These are phyloP conservation scores for Xiphophorus couchianus DNA, from an alignment of 2,113 vertebrate genomes.

Conservation along the genomic window DNA sequence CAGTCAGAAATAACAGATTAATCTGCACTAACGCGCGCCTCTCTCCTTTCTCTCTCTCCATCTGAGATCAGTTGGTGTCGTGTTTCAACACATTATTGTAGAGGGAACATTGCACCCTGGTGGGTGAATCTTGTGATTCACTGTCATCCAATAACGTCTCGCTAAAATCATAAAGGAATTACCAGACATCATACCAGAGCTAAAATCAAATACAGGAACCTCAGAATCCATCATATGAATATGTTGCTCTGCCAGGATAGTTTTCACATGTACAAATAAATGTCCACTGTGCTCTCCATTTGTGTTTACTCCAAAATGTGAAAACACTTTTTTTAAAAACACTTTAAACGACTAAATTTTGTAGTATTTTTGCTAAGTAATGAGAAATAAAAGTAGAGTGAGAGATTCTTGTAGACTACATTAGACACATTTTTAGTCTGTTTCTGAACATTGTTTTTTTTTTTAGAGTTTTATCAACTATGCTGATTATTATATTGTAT, in stretches of 20 bases:
- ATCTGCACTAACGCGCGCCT: neutral
- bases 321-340: neutral
- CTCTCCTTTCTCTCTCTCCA: neutral
- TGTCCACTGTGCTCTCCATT: too few species aligned
- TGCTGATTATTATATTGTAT: neutral
- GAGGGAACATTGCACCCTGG: constrained; percentile 29
- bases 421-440: neutral
- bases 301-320: too few species aligned
- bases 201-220: neutral
- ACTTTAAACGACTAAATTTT: neutral
- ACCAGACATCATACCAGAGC: neutral
- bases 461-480: neutral
- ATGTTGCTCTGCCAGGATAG: too few species aligned
- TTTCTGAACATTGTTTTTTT: neutral
- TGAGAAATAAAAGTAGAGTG: neutral
- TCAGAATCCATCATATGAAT: too few species aligned
- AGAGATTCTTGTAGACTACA: neutral
- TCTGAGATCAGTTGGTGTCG: constrained; percentile 10
- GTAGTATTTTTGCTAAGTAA: neutral
- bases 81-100: constrained; percentile 16
- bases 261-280: too few species aligned
- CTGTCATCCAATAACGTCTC: neutral
- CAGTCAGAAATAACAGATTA: neutral
- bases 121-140: constrained; percentile 15
- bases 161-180: neutral